phyloP scores from a whole-genome alignment of 1,140 invertebrate genomes.

The Araneus ventricosus region DNA sequence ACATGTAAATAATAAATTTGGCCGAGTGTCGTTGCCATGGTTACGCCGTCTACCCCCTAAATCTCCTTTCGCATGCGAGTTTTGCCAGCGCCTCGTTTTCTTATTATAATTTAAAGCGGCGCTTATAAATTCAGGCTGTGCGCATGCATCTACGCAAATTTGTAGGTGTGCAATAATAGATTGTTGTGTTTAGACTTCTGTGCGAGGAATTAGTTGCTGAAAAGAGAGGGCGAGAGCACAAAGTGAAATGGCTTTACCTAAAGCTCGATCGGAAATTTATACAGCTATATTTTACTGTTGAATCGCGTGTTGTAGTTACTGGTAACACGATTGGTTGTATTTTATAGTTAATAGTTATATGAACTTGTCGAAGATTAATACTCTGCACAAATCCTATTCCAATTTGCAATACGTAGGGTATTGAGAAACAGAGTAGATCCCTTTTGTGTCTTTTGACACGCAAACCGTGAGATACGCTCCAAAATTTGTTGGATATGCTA shows the following conservation, averaged over 20 bases:
- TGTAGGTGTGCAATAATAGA: slow-evolving; percentile 32
- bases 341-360: no score
- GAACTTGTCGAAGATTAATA: no score
- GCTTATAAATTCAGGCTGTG: slow-evolving; percentile 10
- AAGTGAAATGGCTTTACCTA: not conserved
- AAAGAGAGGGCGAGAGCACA: not conserved
- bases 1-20: slow-evolving; percentile 52
- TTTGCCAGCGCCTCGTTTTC: slow-evolving; percentile 9
- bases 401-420: no score
- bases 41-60: slow-evolving; percentile 26
- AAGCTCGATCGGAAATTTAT: not conserved
- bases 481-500: no score
- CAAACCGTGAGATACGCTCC: no score
- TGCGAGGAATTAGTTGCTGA: slow-evolving; percentile 13
- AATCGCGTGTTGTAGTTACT: no score
- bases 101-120: slow-evolving; percentile 53
- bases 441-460: no score
- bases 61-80: slow-evolving; percentile 13
- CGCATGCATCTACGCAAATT: slow-evolving; percentile 10
- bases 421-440: no score
- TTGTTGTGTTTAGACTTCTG: slow-evolving; percentile 7
- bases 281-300: no score
- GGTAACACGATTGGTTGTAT: no score
- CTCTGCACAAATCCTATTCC: no score
- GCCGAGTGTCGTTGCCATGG: slow-evolving; percentile 14